phyloP scores from a whole-genome alignment of 2,888 invertebrate genomes.

The Lycaena phlaeas region DNA sequence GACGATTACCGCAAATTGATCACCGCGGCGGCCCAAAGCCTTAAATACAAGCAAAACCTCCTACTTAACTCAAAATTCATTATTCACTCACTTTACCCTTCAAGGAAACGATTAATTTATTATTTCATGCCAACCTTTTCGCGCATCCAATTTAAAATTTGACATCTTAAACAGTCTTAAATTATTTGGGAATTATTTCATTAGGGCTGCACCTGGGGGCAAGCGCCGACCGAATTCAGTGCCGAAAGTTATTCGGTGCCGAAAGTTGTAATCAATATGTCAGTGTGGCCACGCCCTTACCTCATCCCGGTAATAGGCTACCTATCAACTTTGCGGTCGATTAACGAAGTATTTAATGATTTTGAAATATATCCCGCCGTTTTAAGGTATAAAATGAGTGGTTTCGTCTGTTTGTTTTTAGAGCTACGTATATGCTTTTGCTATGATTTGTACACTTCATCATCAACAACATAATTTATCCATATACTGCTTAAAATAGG shows the following conservation, averaged over 20 bases:
- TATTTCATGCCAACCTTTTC: slow-evolving; percentile 57
- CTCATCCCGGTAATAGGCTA: slow-evolving; percentile 1
- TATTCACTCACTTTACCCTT: slow-evolving; percentile 46
- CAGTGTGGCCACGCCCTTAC: slow-evolving; percentile 16
- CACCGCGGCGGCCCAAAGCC: slow-evolving; percentile 3
- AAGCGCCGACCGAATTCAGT: slow-evolving; percentile 16
- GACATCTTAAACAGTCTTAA: slow-evolving; percentile 72
- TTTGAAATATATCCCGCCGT: too few species aligned
- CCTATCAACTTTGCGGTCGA: too few species aligned
- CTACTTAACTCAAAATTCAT: slow-evolving; percentile 42
- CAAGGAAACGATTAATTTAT: slow-evolving; percentile 68
- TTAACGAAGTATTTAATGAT: too few species aligned
- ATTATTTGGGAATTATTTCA: slow-evolving; percentile 70
- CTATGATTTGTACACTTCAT: too few species aligned
- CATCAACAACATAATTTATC: too few species aligned
- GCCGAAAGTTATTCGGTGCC: slow-evolving; percentile 20
- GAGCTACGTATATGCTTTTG: too few species aligned
- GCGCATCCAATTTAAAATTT: slow-evolving; percentile 71
- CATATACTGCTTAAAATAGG: too few species aligned
- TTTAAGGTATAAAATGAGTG: too few species aligned
- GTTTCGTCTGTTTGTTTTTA: too few species aligned
- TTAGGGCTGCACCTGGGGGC: slow-evolving; percentile 46
- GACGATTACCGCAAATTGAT: neutral
- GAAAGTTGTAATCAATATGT: slow-evolving; percentile 59
- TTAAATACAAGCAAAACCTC: slow-evolving; percentile 11